Conservation (phyloP, 2,888 invertebrate genomes). For the Invenusta paracnida region DNA sequence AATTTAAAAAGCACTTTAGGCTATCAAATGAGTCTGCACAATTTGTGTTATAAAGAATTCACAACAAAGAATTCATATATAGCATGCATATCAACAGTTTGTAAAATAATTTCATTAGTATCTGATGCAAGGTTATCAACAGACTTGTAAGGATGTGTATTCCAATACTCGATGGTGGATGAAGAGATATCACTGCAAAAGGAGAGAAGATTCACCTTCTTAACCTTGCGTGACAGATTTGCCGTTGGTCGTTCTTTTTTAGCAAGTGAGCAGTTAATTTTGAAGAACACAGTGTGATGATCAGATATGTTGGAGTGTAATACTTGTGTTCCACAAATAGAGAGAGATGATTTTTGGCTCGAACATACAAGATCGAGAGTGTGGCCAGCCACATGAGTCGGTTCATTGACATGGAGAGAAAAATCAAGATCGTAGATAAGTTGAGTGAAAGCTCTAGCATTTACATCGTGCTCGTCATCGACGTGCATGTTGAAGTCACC, state of each 20-base stretch:
- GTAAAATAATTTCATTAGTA: not conserved
- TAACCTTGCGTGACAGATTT: not conserved
- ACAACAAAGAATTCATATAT: too few relatives aligned
- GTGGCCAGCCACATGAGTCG: not conserved
- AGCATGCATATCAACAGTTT: not conserved
- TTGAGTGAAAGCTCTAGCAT: conserved; percentile 3
- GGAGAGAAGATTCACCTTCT: not conserved
- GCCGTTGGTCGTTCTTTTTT: not conserved
- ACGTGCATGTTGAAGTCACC: conserved; percentile 5
- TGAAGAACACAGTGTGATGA: conserved; percentile 9
- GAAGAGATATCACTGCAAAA: conserved; percentile 3
- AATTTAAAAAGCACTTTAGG: too few relatives aligned
- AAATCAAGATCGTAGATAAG: not conserved
- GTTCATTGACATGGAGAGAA: not conserved
- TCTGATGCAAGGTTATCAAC: not conserved
- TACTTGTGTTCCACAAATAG: not conserved
- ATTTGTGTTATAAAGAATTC: too few relatives aligned
- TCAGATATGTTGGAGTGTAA: not conserved
- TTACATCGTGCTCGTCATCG: not conserved
- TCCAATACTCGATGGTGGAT: not conserved
- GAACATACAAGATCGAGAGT: conserved; percentile 3
- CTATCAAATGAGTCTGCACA: too few relatives aligned
- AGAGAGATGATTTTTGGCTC: not conserved
- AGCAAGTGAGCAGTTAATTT: not conserved
- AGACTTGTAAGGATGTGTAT: not conserved